Evolutionary conservation across 2,888 invertebrate genomes (phyloP), one percentile per base, ranked within the genome.

Genomic region (Eupeodes luniger): DNA sequence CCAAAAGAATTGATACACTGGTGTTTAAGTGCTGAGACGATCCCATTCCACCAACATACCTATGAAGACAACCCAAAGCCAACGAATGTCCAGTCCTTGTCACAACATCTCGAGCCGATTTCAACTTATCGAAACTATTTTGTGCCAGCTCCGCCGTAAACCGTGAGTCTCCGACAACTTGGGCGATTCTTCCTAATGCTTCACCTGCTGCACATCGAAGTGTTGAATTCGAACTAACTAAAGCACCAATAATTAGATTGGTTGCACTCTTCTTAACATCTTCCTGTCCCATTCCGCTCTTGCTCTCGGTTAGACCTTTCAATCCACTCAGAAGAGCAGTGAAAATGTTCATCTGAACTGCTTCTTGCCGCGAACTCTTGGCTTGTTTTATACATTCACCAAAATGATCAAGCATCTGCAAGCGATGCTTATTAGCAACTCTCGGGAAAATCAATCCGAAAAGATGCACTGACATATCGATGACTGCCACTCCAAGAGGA

Each of bases 361-460:
- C 99, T 93, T 99, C 99, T 91, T 98, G 98, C 12, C 99, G 95
- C 0, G 96, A 96, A 12, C 98, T 98, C 92, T 99, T 99, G 0
- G 98, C 98, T 92, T 98, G 97, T 91, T 96, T 96, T 90, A 99
- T 98, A 92, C 98, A 99, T 92, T 99, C 99, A 34, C 96, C 96
- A 92, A 99, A 99, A 92, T 99, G 99, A 90, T 99, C 98, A 74
- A 99, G 94, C 97, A 99, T 98, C 94, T 99, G 99, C 79, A 99
- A 95, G 70, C 99, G 96, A 94, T 99, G 99, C 92, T 99, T 99
- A 91, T 97, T 97, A 44, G 98, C 98, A 14, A 99, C 98, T 86
- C 97, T 95, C 0, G 98, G 97, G 93, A 99, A 99, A 88, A 99
- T 97, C 91, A 97, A 96, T 34, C 99, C 99, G 94, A 98, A 99